Evolutionary conservation across 2,113 vertebrate species (phyloP), one percentile per base, ranked within the genome.

Genomic region (Thinocorus orbignyianus): DNA sequence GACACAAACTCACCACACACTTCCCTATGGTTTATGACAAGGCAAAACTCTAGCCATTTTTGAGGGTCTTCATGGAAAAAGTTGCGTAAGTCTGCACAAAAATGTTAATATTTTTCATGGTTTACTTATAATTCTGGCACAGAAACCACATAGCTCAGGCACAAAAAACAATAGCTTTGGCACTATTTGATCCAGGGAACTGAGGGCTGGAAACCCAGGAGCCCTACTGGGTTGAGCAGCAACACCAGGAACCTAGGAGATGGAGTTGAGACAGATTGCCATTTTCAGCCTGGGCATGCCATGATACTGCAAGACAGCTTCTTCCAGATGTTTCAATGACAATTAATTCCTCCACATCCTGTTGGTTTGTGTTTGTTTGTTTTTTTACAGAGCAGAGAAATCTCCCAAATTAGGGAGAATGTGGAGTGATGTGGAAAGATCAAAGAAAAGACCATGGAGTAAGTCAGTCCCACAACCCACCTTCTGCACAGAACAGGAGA

Each of bases 111-210:
- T 81, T 87, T 95, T 94, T 95, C 79, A 91, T 62, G 41, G 52
- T 88, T 93, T 93, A 73, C 66, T 95, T 90, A 65, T 69, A 72
- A 94, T 81, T 93, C 86, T 70, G 20, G 70, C 81, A 66, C 31
- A 82, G 88, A 89, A 91, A 84, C 35, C 77, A 87, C 92, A 94
- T 65, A 92, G 79, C 46, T 95, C 31, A 62, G 92, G 52, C 66
- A 60, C 92, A 82, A 89, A 94, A 88, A 89, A 95, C 95, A 95
- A 93, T 96, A 44, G 91, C 81, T 92, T 92, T 95, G 92, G 82
- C 71, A 72, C 41, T 58, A 31, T 44, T 33, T 84, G 72, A 92
- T 77, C 44, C 52, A 68, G 37, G 52, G 69, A 90, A 55, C 65
- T 74, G 82, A 61, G 31, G 49, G 26, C 66, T 89, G 73, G 80